A percentile compares a stretch with the other conserved stretches of the same genome.
Conservation (phyloP, 2,797 vertebrate species). For the Tokudaia tokunoshimensis region DNA sequence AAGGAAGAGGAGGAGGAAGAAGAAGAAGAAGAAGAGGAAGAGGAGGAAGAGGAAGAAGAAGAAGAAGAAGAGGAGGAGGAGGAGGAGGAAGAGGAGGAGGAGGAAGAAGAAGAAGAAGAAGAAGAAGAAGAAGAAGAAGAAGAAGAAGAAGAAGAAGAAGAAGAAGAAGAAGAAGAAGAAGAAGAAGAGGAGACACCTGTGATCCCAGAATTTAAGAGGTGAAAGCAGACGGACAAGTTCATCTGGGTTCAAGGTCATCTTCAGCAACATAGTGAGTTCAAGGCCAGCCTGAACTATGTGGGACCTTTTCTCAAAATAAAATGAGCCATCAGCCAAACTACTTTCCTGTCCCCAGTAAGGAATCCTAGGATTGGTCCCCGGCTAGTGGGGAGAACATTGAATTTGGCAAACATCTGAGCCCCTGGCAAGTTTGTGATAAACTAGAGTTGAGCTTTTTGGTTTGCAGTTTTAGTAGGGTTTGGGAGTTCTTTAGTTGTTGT, state of each 20-base stretch:
- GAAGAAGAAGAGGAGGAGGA: too few relatives aligned
- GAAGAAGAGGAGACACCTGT: neutral
- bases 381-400: neutral
- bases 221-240: neutral
- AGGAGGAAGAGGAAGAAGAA: neutral
- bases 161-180: too few relatives aligned
- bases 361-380: neutral
- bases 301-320: neutral
- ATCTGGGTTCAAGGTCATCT: neutral
- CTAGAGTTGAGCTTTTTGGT: neutral
- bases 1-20: too few relatives aligned
- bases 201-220: neutral
- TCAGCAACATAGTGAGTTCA: neutral
- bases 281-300: neutral
- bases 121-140: too few relatives aligned
- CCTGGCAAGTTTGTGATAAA: neutral
- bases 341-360: neutral
- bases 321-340: neutral
- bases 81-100: too few relatives aligned
- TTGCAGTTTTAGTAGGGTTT: neutral
- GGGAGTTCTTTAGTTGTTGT: neutral
- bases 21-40: too few relatives aligned
- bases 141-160: too few relatives aligned
- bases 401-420: neutral
- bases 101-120: too few relatives aligned